Conservation (phyloP, 2,797 vertebrate genomes). For the Bufotes viridis region DNA sequence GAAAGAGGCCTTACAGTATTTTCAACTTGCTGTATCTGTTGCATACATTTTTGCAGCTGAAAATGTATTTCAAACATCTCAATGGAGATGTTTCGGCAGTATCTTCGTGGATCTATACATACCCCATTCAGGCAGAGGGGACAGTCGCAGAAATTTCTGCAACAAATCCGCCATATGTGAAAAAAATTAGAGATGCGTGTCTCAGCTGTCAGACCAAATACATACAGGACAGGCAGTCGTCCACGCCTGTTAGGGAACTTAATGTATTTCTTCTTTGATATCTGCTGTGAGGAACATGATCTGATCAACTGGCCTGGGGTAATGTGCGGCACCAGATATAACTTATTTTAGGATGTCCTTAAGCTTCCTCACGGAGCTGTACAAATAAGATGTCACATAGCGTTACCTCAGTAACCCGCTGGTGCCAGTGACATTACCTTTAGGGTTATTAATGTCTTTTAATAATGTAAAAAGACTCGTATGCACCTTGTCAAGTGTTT, state of each 20-base stretch:
- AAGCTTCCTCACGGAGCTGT: too few relatives aligned
- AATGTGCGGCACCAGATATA: neutral
- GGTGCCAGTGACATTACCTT: neutral
- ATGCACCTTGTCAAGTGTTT: slow-evolving; percentile 33
- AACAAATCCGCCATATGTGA: too few relatives aligned
- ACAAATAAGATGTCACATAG: neutral
- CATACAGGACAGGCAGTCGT: too few relatives aligned
- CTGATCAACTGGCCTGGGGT: slow-evolving; percentile 3
- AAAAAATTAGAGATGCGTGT: too few relatives aligned
- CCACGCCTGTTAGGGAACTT: neutral
- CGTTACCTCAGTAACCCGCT: neutral
- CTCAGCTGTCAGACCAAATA: too few relatives aligned
- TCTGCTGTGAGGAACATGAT: neutral
- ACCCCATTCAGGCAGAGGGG: neutral
- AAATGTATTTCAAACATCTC: neutral
- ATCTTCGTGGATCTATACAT: neutral
- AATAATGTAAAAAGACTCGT: slow-evolving; percentile 14
- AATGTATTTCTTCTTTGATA: too few relatives aligned
- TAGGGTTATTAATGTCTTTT: neutral
- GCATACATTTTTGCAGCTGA: neutral
- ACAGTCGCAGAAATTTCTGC: neutral
- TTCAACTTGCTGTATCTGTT: too few relatives aligned
- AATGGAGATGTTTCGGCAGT: neutral
- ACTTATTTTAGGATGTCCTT: neutral
- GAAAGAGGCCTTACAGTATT: too few relatives aligned